phyloP scores from a whole-genome alignment of 2,797 vertebrate species.

The Falco columbarius region DNA sequence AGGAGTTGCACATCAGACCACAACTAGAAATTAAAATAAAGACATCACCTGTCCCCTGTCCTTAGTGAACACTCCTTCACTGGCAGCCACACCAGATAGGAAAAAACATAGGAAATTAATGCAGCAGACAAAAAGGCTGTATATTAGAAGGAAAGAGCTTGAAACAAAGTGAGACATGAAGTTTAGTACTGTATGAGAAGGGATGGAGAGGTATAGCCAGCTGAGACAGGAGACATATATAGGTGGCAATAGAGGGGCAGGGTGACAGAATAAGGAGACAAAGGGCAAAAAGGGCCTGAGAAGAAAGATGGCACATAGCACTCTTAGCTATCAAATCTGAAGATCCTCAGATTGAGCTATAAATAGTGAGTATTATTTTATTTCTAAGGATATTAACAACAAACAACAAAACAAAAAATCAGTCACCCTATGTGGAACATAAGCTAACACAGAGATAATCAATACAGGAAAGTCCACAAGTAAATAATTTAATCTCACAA shows the following conservation, averaged over 20 bases:
- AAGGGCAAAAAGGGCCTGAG: background rate
- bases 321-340: background rate
- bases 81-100: background rate
- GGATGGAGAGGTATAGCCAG: background rate
- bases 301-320: background rate
- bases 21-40: background rate
- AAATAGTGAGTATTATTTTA: background rate
- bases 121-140: background rate
- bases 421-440: background rate
- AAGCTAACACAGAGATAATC: background rate
- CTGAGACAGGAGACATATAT: background rate
- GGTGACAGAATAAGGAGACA: background rate
- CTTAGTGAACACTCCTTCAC: background rate
- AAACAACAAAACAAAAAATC: background rate
- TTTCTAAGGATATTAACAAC: background rate
- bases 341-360: background rate
- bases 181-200: background rate
- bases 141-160: background rate
- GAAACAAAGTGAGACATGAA: background rate
- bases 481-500: background rate
- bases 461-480: accelerated
- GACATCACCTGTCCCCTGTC: background rate
- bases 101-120: background rate
- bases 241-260: accelerated
- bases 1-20: background rate